phyloP scores from a whole-genome alignment of 2,797 vertebrate genomes.

The Eospalax fontanierii region DNA sequence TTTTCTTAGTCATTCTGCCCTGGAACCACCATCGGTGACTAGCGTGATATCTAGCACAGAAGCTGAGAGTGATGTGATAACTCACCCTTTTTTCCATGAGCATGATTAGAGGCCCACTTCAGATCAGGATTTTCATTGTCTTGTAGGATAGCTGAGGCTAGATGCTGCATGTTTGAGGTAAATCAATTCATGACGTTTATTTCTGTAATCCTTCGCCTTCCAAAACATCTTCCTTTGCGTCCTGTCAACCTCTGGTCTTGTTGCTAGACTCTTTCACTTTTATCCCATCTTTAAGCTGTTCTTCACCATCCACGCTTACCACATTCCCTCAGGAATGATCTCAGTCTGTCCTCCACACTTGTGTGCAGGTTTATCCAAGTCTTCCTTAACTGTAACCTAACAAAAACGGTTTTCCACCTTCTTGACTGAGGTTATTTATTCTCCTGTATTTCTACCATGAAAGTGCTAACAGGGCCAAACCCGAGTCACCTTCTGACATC shows the following conservation, averaged over 20 bases:
- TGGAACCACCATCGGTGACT: neutral
- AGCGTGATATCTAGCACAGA: neutral
- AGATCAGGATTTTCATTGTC: neutral
- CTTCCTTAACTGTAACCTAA: neutral
- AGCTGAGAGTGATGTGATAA: neutral
- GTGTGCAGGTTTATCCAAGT: constrained; percentile 33
- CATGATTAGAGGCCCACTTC: neutral
- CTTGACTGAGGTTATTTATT: neutral
- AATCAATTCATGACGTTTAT: neutral
- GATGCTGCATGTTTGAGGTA: neutral
- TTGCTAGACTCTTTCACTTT: neutral
- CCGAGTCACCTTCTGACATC: neutral
- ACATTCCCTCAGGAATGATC: neutral
- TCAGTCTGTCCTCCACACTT: neutral
- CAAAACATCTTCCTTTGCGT: neutral
- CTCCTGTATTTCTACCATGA: neutral
- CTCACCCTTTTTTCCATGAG: neutral
- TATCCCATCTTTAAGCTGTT: neutral
- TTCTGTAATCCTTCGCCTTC: neutral
- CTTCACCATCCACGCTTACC: neutral
- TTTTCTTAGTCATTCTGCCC: neutral
- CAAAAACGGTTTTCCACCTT: neutral
- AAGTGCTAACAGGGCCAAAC: neutral
- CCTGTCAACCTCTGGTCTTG: neutral
- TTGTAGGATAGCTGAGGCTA: too few relatives aligned